Evolutionary conservation across 2,113 vertebrate species (phyloP).

Genomic region (Glareola pratincola): DNA sequence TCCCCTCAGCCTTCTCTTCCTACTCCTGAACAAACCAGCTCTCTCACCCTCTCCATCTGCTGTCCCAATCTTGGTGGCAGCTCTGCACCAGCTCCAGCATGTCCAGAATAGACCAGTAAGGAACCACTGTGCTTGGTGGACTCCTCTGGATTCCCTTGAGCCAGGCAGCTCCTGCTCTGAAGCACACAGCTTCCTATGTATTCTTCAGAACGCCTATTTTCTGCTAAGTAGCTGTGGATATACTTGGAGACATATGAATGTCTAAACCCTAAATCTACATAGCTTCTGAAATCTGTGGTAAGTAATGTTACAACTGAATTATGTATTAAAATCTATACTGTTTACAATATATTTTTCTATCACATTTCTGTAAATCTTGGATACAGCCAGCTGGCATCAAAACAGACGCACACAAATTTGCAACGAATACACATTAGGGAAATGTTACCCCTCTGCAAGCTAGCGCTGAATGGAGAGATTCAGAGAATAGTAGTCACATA

Average conservation of each 20-base stretch:
- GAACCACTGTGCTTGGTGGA: background rate
- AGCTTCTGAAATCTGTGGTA: background rate
- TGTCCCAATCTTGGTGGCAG: background rate
- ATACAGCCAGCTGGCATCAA: background rate
- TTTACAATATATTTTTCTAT: background rate
- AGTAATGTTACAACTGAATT: background rate
- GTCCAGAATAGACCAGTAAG: background rate
- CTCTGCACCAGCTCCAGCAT: background rate
- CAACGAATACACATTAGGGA: background rate
- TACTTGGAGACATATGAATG: background rate
- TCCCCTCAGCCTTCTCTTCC: background rate
- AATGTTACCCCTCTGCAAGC: background rate
- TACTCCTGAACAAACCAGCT: background rate
- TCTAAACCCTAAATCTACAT: background rate
- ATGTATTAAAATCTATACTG: background rate
- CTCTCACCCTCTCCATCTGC: background rate
- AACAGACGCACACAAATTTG: background rate
- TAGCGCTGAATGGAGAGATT: background rate
- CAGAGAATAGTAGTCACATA: background rate
- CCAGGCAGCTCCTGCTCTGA: background rate
- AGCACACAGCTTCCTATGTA: background rate
- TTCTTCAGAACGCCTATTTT: background rate
- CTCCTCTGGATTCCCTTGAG: background rate
- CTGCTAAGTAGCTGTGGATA: background rate
- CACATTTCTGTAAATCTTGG: background rate